phyloP scores from a whole-genome alignment of 1,140 invertebrate species.

The Phenacoccus solenopsis region DNA sequence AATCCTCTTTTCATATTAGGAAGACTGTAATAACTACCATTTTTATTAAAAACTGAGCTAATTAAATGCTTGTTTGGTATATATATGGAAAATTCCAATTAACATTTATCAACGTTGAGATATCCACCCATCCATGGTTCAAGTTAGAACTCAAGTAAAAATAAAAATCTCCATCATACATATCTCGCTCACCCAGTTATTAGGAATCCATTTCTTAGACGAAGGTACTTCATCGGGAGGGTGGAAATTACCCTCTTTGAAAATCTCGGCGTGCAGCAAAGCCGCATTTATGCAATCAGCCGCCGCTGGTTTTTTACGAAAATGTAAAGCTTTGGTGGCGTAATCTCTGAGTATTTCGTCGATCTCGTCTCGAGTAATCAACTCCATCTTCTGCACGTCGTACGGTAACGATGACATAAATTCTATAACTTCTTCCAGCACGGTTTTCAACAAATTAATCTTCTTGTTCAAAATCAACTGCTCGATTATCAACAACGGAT shows the following conservation, averaged over 20 bases:
- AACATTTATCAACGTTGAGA: no score
- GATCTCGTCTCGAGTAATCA: background rate
- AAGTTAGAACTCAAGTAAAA: no score
- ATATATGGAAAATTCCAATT: no score
- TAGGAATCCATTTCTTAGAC: background rate
- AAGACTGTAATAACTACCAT: no score
- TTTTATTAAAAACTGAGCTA: no score
- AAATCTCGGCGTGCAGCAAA: background rate
- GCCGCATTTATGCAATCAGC: background rate
- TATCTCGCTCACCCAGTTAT: background rate
- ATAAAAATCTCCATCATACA: no score
- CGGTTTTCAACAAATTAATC: background rate
- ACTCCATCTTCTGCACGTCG: background rate
- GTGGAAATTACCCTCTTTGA: background rate
- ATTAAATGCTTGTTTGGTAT: no score
- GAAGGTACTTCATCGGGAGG: background rate
- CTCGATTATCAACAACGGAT: background rate
- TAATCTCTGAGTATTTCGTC: background rate
- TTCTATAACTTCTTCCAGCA: background rate
- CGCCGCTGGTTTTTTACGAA: background rate
- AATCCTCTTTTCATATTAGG: no score
- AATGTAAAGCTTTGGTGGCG: background rate
- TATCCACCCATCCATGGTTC: no score
- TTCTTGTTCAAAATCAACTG: background rate
- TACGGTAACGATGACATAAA: background rate